Conservation (phyloP, 2,797 vertebrate species). For the Poecilia wingei region DNA sequence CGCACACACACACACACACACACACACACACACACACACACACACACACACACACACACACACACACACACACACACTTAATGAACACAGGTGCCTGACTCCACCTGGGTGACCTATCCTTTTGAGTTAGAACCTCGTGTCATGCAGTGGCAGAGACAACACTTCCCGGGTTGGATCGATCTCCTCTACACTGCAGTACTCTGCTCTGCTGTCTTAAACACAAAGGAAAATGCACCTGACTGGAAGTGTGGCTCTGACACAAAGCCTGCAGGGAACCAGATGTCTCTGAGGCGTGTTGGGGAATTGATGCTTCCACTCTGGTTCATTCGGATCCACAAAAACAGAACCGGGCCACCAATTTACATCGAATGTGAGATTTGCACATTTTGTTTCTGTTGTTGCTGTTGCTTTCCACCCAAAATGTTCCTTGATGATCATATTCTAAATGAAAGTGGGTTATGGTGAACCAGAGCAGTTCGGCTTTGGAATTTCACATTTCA, state of each 20-base stretch:
- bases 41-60: background rate
- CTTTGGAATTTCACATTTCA: background rate
- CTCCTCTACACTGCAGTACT: slow-evolving; percentile 50
- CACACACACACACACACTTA: slow-evolving; percentile 12
- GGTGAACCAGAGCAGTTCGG: background rate
- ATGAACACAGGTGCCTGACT: slow-evolving; percentile 60
- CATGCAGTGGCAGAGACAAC: slow-evolving; percentile 66
- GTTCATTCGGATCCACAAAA: slow-evolving; percentile 47
- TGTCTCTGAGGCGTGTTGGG: slow-evolving; percentile 60
- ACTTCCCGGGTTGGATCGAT: slow-evolving; percentile 68
- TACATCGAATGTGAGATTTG: slow-evolving; percentile 17
- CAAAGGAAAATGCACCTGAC: slow-evolving; percentile 69
- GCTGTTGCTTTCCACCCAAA: background rate
- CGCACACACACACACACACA: too few relatives aligned
- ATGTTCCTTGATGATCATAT: background rate
- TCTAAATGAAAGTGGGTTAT: background rate
- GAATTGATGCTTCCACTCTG: slow-evolving; percentile 62
- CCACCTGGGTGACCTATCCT: slow-evolving; percentile 56
- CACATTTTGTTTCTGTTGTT: background rate
- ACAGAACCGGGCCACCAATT: slow-evolving; percentile 19
- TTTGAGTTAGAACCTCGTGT: slow-evolving; percentile 60
- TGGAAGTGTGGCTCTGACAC: slow-evolving; percentile 65
- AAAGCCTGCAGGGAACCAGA: slow-evolving; percentile 70
- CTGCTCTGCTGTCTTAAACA: slow-evolving; percentile 64
- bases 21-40: too few relatives aligned